A percentile compares a stretch with the other conserved stretches of the same genome.
These are phyloP conservation scores for Criorhina ranunculi DNA, from an alignment of 2,888 invertebrate species.

Conservation along the genomic window DNA sequence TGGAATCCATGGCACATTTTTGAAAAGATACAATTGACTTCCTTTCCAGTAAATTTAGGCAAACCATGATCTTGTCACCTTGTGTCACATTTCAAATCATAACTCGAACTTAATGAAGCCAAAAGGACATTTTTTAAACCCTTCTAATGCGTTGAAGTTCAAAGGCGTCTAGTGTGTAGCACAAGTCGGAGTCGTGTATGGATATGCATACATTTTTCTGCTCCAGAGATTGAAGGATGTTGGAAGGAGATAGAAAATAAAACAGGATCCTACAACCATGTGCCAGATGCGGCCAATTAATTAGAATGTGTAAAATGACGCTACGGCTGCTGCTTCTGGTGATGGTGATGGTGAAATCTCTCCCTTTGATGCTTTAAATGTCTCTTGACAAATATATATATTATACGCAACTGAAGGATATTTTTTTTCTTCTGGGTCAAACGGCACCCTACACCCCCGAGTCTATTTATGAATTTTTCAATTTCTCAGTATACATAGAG, in stretches of 20 bases:
- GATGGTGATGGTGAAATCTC: slow-evolving; percentile 12
- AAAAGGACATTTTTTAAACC: not conserved
- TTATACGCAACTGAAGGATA: slow-evolving; percentile 39
- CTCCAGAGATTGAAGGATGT: not conserved
- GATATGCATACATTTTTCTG: slow-evolving; percentile 37
- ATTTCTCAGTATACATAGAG: slow-evolving; percentile 11
- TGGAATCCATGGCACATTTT: no score
- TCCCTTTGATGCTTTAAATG: slow-evolving; percentile 11
- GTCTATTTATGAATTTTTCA: slow-evolving; percentile 62
- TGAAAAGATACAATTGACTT: no score
- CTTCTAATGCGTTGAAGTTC: slow-evolving; percentile 16
- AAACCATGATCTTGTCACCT: slow-evolving; percentile 10
- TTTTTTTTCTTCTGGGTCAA: slow-evolving; percentile 29
- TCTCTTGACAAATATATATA: slow-evolving; percentile 30
- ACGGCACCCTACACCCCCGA: slow-evolving; percentile 53
- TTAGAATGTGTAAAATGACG: slow-evolving; percentile 46
- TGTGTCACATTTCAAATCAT: slow-evolving; percentile 22
- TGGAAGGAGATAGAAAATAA: not conserved
- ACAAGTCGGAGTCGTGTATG: slow-evolving; percentile 39
- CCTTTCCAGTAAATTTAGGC: no score
- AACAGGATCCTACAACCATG: slow-evolving; percentile 17
- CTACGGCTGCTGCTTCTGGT: not conserved
- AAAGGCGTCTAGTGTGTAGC: slow-evolving; percentile 28
- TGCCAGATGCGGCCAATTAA: slow-evolving; percentile 52
- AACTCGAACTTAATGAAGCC: slow-evolving; percentile 26